phyloP scores from a whole-genome alignment of 2,797 vertebrate genomes.

The Sebastolobus alascanus region DNA sequence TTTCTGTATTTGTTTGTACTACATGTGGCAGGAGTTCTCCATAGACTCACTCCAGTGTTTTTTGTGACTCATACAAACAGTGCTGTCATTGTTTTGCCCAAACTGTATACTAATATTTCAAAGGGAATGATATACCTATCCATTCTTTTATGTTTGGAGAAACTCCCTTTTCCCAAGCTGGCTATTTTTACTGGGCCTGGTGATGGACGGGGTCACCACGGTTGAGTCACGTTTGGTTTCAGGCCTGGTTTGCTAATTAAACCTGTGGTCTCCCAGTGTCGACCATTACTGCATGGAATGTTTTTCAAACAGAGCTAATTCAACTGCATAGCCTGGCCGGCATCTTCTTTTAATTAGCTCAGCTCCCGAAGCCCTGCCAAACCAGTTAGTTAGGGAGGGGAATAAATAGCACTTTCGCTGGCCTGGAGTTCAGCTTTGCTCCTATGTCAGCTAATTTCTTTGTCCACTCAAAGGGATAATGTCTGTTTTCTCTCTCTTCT shows the following conservation, averaged over 20 bases:
- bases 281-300: constrained; percentile 87
- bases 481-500: constrained; percentile 71
- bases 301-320: constrained; percentile 86
- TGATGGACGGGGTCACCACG: constrained; percentile 82
- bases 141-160: constrained; percentile 75
- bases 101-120: constrained; percentile 64
- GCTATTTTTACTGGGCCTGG: constrained; percentile 84
- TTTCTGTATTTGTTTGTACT: constrained; percentile 34
- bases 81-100: constrained; percentile 59
- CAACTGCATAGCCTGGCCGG: constrained; percentile 80
- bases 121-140: constrained; percentile 60
- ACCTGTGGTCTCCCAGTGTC: constrained; percentile 84
- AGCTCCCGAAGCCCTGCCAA: constrained; percentile 72
- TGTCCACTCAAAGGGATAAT: constrained; percentile 63
- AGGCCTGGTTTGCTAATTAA: constrained; percentile 88
- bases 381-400: constrained; percentile 77
- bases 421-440: constrained; percentile 71
- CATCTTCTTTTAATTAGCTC: constrained; percentile 86
- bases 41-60: constrained; percentile 12
- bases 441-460: constrained; percentile 78
- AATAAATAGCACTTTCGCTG: constrained; percentile 55
- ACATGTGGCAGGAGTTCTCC: constrained; percentile 21
- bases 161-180: constrained; percentile 84
- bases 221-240: constrained; percentile 86
- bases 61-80: constrained; percentile 58